Evolutionary conservation across 2,888 invertebrate genomes (phyloP).

Genomic region (Bellardia pandia): DNA sequence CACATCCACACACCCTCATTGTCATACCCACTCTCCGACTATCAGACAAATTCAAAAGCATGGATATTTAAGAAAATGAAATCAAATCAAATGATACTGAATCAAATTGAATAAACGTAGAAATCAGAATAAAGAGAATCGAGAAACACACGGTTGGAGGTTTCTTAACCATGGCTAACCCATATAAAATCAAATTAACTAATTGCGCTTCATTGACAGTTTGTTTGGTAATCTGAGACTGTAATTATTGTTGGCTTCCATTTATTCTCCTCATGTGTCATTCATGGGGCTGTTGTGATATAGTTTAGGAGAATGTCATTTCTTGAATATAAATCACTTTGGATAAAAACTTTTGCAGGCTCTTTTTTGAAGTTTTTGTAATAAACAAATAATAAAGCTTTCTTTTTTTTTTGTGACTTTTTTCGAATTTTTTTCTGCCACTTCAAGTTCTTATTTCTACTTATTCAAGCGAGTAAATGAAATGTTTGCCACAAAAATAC

Average conservation of each 20-base stretch:
- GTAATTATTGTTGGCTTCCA: conserved; percentile 8
- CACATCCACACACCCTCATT: not conserved
- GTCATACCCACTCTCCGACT: not conserved
- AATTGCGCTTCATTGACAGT: conserved; percentile 63
- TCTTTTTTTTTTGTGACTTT: not conserved
- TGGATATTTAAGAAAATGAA: not conserved
- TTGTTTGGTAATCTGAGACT: conserved; percentile 22
- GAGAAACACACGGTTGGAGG: conserved; percentile 1
- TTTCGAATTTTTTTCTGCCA: conserved; percentile 5
- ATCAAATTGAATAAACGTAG: not conserved
- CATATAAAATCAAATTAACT: conserved; percentile 63
- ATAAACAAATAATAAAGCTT: conserved; percentile 47
- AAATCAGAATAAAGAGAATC: not conserved
- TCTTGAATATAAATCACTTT: conserved; percentile 25
- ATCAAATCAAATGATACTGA: conserved; percentile 11
- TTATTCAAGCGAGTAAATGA: conserved; percentile 54
- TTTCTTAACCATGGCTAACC: conserved; percentile 23
- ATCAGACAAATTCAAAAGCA: not conserved
- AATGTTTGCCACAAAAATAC: conserved; percentile 31
- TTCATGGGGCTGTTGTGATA: not conserved
- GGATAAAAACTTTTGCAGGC: conserved; percentile 28
- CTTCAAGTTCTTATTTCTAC: conserved; percentile 28
- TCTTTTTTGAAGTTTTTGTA: conserved; percentile 46
- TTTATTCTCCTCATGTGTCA: not conserved
- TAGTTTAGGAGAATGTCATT: conserved; percentile 13